Conservation (phyloP, 2,797 vertebrate genomes). For the Delichon dasypus region DNA sequence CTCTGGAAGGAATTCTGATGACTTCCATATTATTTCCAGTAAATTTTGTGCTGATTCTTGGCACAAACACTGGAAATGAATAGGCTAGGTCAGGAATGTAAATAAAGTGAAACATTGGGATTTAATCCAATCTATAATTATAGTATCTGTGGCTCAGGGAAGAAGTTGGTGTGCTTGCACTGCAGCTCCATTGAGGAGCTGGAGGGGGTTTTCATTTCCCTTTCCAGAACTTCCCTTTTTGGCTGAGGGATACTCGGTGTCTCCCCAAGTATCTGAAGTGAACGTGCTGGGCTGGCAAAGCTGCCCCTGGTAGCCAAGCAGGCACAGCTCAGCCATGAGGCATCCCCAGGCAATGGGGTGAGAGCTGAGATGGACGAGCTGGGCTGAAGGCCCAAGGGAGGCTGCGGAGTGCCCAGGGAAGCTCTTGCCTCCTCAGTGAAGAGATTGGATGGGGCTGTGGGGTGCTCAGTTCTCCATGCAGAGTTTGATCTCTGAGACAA, state of each 20-base stretch:
- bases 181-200: slow-evolving; percentile 24
- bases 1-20: slow-evolving; percentile 69
- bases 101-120: slow-evolving; percentile 71
- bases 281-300: slow-evolving; percentile 17
- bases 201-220: background rate
- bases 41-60: slow-evolving; percentile 74
- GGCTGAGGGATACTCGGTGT: slow-evolving; percentile 7
- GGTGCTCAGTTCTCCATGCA: background rate
- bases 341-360: background rate
- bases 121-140: slow-evolving; percentile 74
- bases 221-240: slow-evolving; percentile 22
- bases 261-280: background rate
- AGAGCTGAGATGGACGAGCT: background rate
- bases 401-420: background rate
- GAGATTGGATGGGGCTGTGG: background rate
- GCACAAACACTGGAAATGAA: slow-evolving; percentile 73
- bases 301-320: background rate
- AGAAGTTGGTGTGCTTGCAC: slow-evolving; percentile 20
- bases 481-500: background rate
- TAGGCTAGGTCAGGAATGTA: slow-evolving; percentile 74
- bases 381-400: background rate
- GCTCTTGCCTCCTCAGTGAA: background rate
- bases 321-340: background rate
- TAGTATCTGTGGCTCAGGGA: slow-evolving; percentile 47
- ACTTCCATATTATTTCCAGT: slow-evolving; percentile 75